Percentiles rank a stretch among this genome's conserved stretches.
Conservation (phyloP, 2,888 invertebrate species). For the Rhaphigaster nebulosa region DNA sequence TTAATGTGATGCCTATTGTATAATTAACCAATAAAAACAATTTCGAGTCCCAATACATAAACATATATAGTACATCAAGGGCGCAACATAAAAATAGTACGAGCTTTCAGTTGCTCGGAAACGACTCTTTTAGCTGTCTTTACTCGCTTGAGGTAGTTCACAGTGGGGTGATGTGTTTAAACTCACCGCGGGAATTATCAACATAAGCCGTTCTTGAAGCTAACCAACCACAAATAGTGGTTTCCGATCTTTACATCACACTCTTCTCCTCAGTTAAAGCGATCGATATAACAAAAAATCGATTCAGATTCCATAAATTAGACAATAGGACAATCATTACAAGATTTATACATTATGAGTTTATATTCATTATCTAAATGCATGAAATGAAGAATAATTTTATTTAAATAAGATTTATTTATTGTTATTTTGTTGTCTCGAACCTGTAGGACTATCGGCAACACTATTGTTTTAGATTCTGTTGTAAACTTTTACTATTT, state of each 20-base stretch:
- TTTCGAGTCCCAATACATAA: not conserved
- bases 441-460: too few relatives aligned
- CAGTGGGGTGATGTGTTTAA: not conserved
- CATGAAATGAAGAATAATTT: too few relatives aligned
- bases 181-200: not conserved
- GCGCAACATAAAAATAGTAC: not conserved
- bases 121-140: not conserved
- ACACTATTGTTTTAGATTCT: too few relatives aligned
- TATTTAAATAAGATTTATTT: too few relatives aligned
- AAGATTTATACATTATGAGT: too few relatives aligned
- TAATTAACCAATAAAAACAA: too few relatives aligned
- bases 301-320: not conserved
- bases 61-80: too few relatives aligned
- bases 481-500: too few relatives aligned
- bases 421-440: too few relatives aligned
- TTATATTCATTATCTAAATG: too few relatives aligned
- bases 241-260: not conserved
- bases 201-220: not conserved
- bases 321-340: too few relatives aligned
- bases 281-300: not conserved
- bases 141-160: not conserved
- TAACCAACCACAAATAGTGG: not conserved
- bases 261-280: not conserved
- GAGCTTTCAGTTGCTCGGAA: not conserved
- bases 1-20: too few relatives aligned